Conservation (phyloP, 1,140 invertebrate genomes). For the Plodia interpunctella region DNA sequence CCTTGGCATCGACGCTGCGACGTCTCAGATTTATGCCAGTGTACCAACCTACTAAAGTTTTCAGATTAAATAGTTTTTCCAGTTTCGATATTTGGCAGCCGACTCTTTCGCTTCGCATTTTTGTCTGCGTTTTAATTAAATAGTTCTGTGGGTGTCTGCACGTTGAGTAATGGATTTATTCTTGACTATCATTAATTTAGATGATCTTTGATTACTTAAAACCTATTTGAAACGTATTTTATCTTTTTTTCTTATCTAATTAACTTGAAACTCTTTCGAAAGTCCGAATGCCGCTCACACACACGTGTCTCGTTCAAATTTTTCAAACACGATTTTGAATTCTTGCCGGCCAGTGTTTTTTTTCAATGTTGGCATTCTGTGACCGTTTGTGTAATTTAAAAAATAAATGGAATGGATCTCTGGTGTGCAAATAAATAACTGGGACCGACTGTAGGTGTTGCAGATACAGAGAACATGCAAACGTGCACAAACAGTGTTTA, state of each 20-base stretch:
- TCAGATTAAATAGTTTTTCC: slow-evolving; percentile 73
- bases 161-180: neutral
- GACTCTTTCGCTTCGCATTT: slow-evolving; percentile 41
- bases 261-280: neutral
- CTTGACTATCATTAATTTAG: neutral
- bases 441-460: neutral
- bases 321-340: neutral
- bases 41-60: slow-evolving; percentile 73
- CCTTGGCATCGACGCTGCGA: slow-evolving; percentile 67
- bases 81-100: slow-evolving; percentile 69
- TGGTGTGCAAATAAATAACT: neutral
- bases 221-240: neutral
- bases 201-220: neutral
- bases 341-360: too few species aligned
- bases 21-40: slow-evolving; percentile 56
- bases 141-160: slow-evolving; percentile 13
- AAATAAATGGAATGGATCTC: neutral
- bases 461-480: slow-evolving; percentile 7
- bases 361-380: neutral
- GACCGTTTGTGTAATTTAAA: neutral
- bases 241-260: neutral
- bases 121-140: slow-evolving; percentile 41
- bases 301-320: neutral
- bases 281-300: neutral
- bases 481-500: slow-evolving; percentile 6